A percentile compares a stretch with the other conserved stretches of the same genome.
Evolutionary conservation across 2,113 vertebrate genomes (phyloP).

Genomic region (Heptranchias perlo): DNA sequence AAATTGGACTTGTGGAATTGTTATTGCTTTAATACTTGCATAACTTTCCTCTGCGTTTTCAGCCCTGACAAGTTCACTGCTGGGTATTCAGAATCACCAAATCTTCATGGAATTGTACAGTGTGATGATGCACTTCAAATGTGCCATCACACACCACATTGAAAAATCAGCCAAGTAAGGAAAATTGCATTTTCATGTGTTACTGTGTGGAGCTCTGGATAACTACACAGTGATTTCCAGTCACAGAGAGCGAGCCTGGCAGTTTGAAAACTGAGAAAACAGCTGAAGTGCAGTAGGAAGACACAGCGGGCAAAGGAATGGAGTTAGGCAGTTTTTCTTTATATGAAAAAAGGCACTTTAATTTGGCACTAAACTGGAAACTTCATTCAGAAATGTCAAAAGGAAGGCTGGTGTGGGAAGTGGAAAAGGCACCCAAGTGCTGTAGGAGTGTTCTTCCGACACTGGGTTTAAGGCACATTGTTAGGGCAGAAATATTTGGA

Average conservation of each 20-base stretch:
- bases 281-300: background rate
- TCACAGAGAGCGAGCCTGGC: background rate
- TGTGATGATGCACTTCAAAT: background rate
- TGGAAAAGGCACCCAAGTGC: background rate
- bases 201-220: background rate
- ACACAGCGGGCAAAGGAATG: background rate
- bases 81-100: background rate
- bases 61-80: background rate
- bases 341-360: background rate
- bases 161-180: background rate
- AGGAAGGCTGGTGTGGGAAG: background rate
- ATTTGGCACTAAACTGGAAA: background rate
- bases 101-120: background rate
- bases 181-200: background rate
- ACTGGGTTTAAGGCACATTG: no score
- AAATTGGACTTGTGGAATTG: background rate
- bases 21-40: background rate
- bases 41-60: background rate
- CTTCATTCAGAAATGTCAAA: background rate
- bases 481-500: no score
- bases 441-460: background rate
- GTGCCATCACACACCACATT: background rate
- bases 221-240: background rate
- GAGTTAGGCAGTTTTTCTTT: background rate
- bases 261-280: background rate